These are phyloP conservation scores for Scleropages formosus DNA, from an alignment of 2,797 vertebrate genomes.

Conservation along the genomic window DNA sequence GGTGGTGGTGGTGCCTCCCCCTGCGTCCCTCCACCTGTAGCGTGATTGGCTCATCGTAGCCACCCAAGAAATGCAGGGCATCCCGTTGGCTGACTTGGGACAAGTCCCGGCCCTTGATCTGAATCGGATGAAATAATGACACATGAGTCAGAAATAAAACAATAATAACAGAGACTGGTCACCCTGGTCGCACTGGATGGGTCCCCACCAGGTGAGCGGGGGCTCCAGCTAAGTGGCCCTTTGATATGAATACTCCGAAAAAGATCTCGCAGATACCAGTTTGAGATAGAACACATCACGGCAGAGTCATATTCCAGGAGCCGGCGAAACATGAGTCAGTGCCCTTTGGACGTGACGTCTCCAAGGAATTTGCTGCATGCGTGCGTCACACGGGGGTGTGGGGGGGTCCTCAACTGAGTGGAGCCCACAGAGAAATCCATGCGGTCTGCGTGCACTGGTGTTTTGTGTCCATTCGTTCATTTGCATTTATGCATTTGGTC, in stretches of 20 bases:
- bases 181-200: neutral
- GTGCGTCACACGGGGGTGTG: neutral
- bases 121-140: neutral
- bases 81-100: conserved; percentile 46
- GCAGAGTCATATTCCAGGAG: neutral
- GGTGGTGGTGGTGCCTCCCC: conserved; percentile 35
- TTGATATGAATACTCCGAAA: conserved; percentile 3
- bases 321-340: neutral
- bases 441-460: no score
- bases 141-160: neutral
- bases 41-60: conserved; percentile 59
- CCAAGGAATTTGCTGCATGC: neutral
- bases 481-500: neutral
- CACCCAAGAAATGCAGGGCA: conserved; percentile 58
- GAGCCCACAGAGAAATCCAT: neutral
- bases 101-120: conserved; percentile 53
- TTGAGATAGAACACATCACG: neutral
- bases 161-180: neutral
- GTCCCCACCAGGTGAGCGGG: neutral
- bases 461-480: neutral
- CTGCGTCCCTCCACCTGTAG: conserved; percentile 56
- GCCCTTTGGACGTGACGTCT: neutral
- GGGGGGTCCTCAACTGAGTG: neutral
- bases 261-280: neutral
- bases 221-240: neutral